phyloP scores from a whole-genome alignment of 2,888 invertebrate species.

The Slavum lentiscoides region DNA sequence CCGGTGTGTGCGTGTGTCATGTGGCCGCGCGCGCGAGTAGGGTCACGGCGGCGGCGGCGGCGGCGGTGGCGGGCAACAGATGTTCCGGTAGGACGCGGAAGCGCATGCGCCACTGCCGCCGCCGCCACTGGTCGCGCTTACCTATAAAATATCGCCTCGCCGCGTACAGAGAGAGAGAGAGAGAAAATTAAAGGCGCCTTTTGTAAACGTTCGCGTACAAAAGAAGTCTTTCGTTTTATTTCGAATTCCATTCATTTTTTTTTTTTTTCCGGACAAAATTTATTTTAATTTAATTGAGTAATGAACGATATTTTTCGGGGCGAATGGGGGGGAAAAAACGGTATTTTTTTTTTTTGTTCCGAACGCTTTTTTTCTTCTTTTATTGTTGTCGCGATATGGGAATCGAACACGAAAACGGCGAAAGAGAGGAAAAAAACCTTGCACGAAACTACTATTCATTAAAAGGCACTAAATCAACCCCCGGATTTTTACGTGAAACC shows the following conservation, averaged over 20 bases:
- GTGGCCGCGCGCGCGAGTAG: conserved; percentile 44
- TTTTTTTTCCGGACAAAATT: conserved; percentile 27
- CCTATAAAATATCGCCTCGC: too few relatives aligned
- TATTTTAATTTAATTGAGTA: conserved; percentile 52
- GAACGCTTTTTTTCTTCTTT: not conserved
- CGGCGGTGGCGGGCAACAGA: conserved; percentile 46
- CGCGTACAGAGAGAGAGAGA: too few relatives aligned
- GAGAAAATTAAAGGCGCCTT: too few relatives aligned
- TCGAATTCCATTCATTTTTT: not conserved
- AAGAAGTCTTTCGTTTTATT: not conserved
- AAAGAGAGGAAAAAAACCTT: conserved; percentile 8
- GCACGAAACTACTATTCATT: conserved; percentile 28
- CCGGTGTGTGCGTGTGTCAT: conserved; percentile 24
- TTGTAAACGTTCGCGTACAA: not conserved
- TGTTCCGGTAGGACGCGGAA: conserved; percentile 19
- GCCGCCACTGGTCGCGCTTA: too few relatives aligned
- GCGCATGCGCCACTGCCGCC: conserved; percentile 31
- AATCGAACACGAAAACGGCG: conserved; percentile 16
- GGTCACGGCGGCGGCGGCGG: conserved; percentile 38
- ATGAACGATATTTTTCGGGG: conserved; percentile 7
- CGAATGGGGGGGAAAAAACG: conserved; percentile 15
- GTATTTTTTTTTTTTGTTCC: not conserved
- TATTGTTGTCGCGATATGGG: conserved; percentile 38
- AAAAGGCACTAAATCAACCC: conserved; percentile 53
- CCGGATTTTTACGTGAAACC: conserved; percentile 21